Conservation (phyloP, 2,113 vertebrate species). For the Urocynchramus pylzowi region DNA sequence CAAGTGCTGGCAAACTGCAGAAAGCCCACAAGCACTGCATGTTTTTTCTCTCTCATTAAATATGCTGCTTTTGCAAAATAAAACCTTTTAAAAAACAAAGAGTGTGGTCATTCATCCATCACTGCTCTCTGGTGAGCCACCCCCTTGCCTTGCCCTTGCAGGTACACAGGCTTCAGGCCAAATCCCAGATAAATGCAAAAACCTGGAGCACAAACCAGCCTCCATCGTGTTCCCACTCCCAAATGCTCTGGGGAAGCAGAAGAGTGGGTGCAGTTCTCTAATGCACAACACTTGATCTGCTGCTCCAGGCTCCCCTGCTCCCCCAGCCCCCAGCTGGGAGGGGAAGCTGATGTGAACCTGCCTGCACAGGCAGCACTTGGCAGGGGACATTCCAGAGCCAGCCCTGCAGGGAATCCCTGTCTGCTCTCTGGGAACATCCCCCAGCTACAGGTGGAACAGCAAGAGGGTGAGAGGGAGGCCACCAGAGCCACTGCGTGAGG, state of each 20-base stretch:
- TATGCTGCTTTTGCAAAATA: neutral
- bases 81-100: neutral
- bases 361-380: neutral
- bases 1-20: neutral
- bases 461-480: neutral
- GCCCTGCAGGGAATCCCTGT: neutral
- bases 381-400: neutral
- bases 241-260: neutral
- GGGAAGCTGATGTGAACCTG: neutral
- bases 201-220: neutral
- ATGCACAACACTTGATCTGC: neutral
- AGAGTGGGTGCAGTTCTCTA: neutral
- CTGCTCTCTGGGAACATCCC: neutral
- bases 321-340: neutral
- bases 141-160: constrained; percentile 26
- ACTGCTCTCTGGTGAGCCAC: neutral
- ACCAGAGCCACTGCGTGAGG: neutral
- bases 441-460: neutral
- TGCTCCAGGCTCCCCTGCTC: rapidly evolving
- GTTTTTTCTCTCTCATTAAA: neutral
- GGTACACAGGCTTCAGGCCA: neutral
- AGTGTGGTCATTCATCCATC: neutral
- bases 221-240: neutral
- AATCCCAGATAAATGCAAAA: neutral
- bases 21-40: neutral